Evolutionary conservation across 2,888 invertebrate genomes (phyloP).

Genomic region (Priocnemis perturbator): DNA sequence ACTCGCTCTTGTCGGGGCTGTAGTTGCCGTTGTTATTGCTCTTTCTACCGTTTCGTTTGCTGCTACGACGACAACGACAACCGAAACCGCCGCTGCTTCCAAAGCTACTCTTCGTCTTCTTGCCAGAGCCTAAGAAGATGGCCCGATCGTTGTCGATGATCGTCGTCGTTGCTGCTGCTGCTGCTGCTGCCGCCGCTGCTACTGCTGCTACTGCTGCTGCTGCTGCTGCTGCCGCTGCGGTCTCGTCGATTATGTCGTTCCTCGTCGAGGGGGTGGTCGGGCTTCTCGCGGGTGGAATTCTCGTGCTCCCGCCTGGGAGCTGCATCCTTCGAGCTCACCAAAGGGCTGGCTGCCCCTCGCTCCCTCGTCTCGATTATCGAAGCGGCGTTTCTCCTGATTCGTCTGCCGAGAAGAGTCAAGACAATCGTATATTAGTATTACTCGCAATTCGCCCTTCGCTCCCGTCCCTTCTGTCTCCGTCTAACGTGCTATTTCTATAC

Average conservation of each 20-base stretch:
- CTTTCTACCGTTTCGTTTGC: not conserved
- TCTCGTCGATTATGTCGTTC: conserved; percentile 15
- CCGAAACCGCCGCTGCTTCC: not conserved
- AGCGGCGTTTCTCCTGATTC: conserved; percentile 60
- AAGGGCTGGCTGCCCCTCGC: conserved; percentile 74
- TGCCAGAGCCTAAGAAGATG: no score
- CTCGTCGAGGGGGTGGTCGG: conserved; percentile 64
- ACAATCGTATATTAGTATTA: not conserved
- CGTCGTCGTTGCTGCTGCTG: not conserved
- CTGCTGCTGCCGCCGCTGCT: conserved; percentile 30
- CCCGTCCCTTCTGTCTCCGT: not conserved
- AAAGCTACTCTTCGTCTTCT: no score
- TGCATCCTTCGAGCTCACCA: conserved; percentile 75
- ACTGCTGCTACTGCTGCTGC: conserved; percentile 54
- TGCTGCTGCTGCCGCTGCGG: conserved; percentile 57
- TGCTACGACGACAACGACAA: conserved; percentile 2
- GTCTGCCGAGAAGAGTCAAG: conserved; percentile 43
- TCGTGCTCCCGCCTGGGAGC: conserved; percentile 75
- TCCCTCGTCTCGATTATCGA: conserved; percentile 71
- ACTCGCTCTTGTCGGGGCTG: conserved; percentile 32
- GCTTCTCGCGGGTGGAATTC: conserved; percentile 71
- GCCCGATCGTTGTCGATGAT: not conserved
- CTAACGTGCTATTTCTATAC: not conserved
- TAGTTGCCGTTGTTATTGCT: conserved; percentile 41
- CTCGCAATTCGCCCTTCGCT: no score